Percentiles rank a stretch among this genome's conserved stretches.
Conservation (phyloP, 2,797 vertebrate genomes). For the Notolabrus celidotus region DNA sequence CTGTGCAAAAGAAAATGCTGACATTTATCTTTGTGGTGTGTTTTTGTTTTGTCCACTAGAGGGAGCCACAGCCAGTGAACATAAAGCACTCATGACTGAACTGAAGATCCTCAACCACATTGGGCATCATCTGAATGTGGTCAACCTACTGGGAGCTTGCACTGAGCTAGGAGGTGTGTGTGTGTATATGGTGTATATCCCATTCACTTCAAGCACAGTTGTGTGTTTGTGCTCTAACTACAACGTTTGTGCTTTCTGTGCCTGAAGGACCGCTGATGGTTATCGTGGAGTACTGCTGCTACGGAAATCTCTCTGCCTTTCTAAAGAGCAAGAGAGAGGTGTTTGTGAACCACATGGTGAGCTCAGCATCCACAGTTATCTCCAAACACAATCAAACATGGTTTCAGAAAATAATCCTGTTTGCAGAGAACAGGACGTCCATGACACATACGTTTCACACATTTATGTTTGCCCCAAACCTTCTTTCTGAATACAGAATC, state of each 20-base stretch:
- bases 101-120: slow-evolving; percentile 96
- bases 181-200: not conserved
- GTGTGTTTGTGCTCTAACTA: not conserved
- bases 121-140: slow-evolving; percentile 95
- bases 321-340: slow-evolving; percentile 92
- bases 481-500: slow-evolving; percentile 2
- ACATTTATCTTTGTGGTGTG: not conserved
- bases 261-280: slow-evolving; percentile 93
- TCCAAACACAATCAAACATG: not conserved
- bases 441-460: not conserved
- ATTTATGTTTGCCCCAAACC: not conserved
- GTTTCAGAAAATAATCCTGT: not conserved
- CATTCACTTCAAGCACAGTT: not conserved
- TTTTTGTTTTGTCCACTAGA: slow-evolving; percentile 82
- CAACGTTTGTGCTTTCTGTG: slow-evolving; percentile 13
- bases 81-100: slow-evolving; percentile 96
- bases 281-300: slow-evolving; percentile 95
- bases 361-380: slow-evolving; percentile 11
- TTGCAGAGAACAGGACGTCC: not conserved
- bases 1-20: not conserved
- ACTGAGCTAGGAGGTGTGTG: slow-evolving; percentile 92
- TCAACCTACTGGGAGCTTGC: slow-evolving; percentile 95
- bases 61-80: slow-evolving; percentile 93
- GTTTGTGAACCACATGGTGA: slow-evolving; percentile 88
- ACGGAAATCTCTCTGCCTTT: slow-evolving; percentile 94